A percentile compares a stretch with the other conserved stretches of the same genome.
These are phyloP conservation scores for Drosophila parthenogenetica DNA, from an alignment of 2,888 invertebrate genomes.

Conservation along the genomic window DNA sequence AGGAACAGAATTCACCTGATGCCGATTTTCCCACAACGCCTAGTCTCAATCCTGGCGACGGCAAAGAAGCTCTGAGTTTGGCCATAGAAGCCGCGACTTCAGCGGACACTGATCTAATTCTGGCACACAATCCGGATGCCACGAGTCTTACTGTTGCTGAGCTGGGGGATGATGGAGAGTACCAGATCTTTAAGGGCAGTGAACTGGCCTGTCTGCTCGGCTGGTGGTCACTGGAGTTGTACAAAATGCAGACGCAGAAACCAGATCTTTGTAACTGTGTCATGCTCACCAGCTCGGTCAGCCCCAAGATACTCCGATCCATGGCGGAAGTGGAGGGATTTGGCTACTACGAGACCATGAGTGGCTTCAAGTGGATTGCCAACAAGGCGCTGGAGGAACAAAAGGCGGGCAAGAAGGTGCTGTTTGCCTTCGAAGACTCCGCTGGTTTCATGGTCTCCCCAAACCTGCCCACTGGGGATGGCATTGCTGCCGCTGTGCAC, in stretches of 20 bases:
- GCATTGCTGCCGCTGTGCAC: conserved; percentile 94
- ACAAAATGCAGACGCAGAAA: conserved; percentile 84
- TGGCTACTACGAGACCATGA: conserved; percentile 94
- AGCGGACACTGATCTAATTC: conserved; percentile 87
- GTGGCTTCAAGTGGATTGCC: conserved; percentile 99
- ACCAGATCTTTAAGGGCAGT: conserved; percentile 92
- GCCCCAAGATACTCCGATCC: conserved; percentile 95
- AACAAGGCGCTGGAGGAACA: conserved; percentile 92
- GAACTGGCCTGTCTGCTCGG: conserved; percentile 97
- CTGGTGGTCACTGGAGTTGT: conserved; percentile 94
- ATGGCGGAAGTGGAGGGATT: conserved; percentile 93
- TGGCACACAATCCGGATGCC: conserved; percentile 99
- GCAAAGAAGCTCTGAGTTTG: conserved; percentile 90
- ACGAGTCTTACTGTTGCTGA: conserved; percentile 98
- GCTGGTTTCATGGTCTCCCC: conserved; percentile 98
- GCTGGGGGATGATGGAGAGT: conserved; percentile 86
- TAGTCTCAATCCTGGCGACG: conserved; percentile 99
- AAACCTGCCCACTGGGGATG: conserved; percentile 97
- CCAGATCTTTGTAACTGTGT: conserved; percentile 88
- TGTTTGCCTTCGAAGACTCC: conserved; percentile 99
- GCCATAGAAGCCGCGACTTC: conserved; percentile 91
- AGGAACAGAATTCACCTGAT: conserved; percentile 93
- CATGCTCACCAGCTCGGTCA: conserved; percentile 97
- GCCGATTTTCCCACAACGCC: conserved; percentile 98
- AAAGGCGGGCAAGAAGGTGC: conserved; percentile 89